Percentiles rank a stretch among this genome's conserved stretches.
Evolutionary conservation across 2,113 vertebrate species (phyloP).

Genomic region (Tricholaema leucomelas): DNA sequence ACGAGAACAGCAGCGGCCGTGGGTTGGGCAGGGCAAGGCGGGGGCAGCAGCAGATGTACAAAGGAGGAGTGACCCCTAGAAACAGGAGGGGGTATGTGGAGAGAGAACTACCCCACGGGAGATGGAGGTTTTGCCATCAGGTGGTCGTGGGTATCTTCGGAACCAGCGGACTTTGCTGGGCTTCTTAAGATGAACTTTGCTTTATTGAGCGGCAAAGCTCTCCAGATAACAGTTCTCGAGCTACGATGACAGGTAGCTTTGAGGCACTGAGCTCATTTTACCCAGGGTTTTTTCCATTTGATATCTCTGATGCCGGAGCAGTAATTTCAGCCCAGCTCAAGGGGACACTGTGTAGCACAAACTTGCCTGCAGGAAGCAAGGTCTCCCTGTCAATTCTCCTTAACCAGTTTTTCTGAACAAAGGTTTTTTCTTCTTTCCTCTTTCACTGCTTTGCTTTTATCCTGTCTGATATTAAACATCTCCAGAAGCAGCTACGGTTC

Average conservation of each 20-base stretch:
- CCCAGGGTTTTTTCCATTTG: background rate
- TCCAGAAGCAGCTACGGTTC: background rate
- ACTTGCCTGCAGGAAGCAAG: accelerated
- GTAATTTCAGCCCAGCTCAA: background rate
- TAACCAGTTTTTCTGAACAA: background rate
- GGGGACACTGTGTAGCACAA: accelerated
- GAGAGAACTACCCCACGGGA: background rate
- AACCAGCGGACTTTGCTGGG: background rate
- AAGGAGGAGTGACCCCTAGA: background rate
- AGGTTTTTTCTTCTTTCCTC: background rate
- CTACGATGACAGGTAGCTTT: background rate
- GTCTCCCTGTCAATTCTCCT: background rate
- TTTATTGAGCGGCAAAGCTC: background rate
- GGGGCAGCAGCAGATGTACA: background rate
- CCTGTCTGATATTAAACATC: background rate
- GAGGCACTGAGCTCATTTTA: background rate
- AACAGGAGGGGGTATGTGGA: background rate
- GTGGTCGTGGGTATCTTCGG: background rate
- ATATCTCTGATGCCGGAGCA: background rate
- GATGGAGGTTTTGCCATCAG: background rate
- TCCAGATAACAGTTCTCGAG: background rate
- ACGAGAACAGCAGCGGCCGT: background rate
- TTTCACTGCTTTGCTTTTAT: background rate
- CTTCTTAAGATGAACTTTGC: background rate
- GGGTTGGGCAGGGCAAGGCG: accelerated